phyloP scores from a whole-genome alignment of 2,113 vertebrate genomes.

The Acanthisitta chloris region DNA sequence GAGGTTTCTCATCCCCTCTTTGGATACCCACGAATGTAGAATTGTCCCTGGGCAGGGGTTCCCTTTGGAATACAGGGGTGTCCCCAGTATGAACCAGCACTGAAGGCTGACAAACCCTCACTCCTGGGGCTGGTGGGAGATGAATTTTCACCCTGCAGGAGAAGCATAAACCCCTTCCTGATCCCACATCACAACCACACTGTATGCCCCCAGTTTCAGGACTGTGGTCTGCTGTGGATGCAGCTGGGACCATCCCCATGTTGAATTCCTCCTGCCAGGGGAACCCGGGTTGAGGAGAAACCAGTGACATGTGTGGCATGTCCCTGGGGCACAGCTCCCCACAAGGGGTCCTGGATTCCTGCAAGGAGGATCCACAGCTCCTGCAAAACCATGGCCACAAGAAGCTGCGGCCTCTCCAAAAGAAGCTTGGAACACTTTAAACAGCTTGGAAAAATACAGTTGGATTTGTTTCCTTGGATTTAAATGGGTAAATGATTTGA shows the following conservation, averaged over 20 bases:
- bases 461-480: slow-evolving; percentile 76
- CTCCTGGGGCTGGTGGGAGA: neutral
- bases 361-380: neutral
- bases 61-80: neutral
- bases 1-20: neutral
- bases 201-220: fast-evolving
- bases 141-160: neutral
- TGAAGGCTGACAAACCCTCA: neutral
- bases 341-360: neutral
- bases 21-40: neutral
- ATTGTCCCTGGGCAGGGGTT: neutral
- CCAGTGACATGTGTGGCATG: fast-evolving
- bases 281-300: neutral
- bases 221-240: fast-evolving
- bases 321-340: neutral
- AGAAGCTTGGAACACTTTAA: neutral
- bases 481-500: slow-evolving; percentile 97
- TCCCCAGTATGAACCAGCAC: neutral
- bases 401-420: neutral
- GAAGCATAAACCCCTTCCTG: neutral
- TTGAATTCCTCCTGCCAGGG: neutral
- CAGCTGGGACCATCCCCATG: neutral
- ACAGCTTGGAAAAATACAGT: slow-evolving; percentile 59
- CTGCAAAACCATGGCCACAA: neutral
- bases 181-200: neutral